phyloP scores from a whole-genome alignment of 2,113 vertebrate species.

The Nicator chloris region DNA sequence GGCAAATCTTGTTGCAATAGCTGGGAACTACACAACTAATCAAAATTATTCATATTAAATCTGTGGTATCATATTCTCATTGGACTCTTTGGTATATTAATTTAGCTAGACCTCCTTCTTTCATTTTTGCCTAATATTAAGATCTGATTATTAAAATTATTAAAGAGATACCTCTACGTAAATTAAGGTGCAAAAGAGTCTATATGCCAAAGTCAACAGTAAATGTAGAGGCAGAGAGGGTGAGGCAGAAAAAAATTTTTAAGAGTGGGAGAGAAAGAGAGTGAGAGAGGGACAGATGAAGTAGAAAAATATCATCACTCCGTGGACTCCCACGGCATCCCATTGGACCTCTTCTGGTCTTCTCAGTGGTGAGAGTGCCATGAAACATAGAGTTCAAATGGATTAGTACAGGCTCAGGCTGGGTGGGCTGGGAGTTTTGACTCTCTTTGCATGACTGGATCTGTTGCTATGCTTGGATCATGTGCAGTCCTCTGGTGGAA shows the following conservation, averaged over 20 bases:
- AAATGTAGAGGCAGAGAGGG: neutral
- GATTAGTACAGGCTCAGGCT: too few species aligned
- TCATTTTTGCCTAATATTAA: neutral
- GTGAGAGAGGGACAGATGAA: neutral
- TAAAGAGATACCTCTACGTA: neutral
- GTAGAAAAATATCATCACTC: neutral
- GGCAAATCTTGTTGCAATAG: neutral
- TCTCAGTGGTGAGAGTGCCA: neutral
- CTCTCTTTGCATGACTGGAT: neutral
- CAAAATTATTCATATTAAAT: neutral
- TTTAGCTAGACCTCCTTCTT: neutral
- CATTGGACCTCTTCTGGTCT: neutral
- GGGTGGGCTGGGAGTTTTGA: neutral
- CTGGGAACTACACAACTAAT: neutral
- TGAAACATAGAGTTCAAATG: neutral
- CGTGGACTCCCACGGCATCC: fast-evolving
- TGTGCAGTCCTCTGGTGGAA: fast-evolving
- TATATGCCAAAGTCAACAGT: neutral
- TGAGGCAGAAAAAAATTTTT: neutral
- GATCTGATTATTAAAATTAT: neutral
- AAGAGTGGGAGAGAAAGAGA: neutral
- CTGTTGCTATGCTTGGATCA: neutral
- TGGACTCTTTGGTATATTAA: neutral
- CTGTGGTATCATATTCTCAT: neutral
- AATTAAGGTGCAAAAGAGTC: neutral